Evolutionary conservation across 2,797 vertebrate species (phyloP).

Genomic region (Melanotaenia boesemani): DNA sequence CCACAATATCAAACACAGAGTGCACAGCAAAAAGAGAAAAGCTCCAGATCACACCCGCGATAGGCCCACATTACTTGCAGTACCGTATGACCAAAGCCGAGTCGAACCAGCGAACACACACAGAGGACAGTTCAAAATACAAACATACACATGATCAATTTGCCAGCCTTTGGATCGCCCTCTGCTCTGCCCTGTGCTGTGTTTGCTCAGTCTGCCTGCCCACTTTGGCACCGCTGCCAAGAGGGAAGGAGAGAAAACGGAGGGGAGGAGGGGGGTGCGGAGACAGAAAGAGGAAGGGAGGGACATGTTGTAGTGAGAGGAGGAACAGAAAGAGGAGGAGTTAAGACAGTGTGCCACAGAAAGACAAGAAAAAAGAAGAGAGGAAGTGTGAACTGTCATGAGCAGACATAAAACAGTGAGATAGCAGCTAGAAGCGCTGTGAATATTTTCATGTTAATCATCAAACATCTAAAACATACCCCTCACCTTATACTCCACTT

Average conservation of each 20-base stretch:
- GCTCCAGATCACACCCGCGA: constrained; percentile 38
- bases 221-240: constrained; percentile 86
- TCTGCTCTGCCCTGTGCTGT: constrained; percentile 79
- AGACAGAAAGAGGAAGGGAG: constrained; percentile 79
- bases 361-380: constrained; percentile 61
- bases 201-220: constrained; percentile 83
- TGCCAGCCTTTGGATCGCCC: constrained; percentile 81
- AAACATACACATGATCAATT: constrained; percentile 74
- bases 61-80: constrained; percentile 44
- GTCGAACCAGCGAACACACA: constrained; percentile 35
- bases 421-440: constrained; percentile 43
- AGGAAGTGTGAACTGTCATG: constrained; percentile 51
- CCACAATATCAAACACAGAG: constrained; percentile 54
- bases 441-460: constrained; percentile 50
- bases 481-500: constrained; percentile 39
- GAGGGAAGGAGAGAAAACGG: constrained; percentile 74
- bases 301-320: constrained; percentile 72
- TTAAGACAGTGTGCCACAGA: constrained; percentile 66
- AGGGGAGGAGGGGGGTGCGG: constrained; percentile 51
- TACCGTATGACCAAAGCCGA: constrained; percentile 43
- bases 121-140: constrained; percentile 66
- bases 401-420: constrained; percentile 50
- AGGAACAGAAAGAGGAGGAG: constrained; percentile 71
- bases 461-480: constrained; percentile 41
- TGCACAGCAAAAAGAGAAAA: constrained; percentile 47